Percentiles rank a stretch among this genome's conserved stretches.
Conservation (phyloP, 2,113 vertebrate genomes). For the Thymallus thymallus region DNA sequence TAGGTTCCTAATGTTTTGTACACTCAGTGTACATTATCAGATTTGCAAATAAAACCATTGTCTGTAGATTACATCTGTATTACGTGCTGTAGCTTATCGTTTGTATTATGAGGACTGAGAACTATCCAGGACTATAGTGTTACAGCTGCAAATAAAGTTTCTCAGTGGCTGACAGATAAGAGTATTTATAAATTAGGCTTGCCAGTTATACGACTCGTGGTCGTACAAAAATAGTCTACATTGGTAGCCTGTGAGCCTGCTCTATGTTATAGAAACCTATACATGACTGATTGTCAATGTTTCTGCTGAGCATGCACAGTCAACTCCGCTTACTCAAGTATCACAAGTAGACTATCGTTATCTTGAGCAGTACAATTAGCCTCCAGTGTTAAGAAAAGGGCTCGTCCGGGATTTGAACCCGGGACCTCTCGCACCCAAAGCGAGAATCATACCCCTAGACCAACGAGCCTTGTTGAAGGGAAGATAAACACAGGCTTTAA, state of each 20-base stretch:
- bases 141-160: too few relatives aligned
- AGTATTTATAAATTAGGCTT: too few relatives aligned
- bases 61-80: too few relatives aligned
- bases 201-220: too few relatives aligned
- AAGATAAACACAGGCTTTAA: background rate
- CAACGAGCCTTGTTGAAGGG: background rate
- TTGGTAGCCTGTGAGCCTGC: background rate
- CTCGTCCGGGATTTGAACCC: constrained; percentile 79
- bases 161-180: too few relatives aligned
- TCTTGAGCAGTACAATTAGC: background rate
- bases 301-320: background rate
- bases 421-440: constrained; percentile 77
- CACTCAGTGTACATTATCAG: too few relatives aligned
- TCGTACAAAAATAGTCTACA: accelerated
- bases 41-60: too few relatives aligned
- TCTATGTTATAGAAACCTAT: background rate
- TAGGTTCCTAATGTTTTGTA: too few relatives aligned
- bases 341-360: background rate
- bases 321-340: constrained; percentile 58
- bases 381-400: constrained; percentile 31
- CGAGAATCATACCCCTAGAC: constrained; percentile 72
- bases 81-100: too few relatives aligned
- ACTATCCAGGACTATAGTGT: too few relatives aligned
- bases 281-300: background rate
- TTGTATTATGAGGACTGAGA: too few relatives aligned